Evolutionary conservation across 2,888 invertebrate species (phyloP).

Genomic region (Ophioninae sp.): DNA sequence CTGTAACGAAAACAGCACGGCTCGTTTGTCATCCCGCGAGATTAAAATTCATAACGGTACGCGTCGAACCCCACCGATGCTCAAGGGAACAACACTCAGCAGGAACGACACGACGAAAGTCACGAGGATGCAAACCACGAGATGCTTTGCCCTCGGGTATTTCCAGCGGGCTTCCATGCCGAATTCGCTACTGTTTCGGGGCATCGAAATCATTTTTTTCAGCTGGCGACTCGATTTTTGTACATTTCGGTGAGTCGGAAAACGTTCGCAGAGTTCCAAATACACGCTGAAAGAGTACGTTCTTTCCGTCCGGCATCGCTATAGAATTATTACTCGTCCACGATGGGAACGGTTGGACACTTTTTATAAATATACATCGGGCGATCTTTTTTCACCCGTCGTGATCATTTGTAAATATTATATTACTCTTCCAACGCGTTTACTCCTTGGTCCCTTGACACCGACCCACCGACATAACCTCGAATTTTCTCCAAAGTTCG

Average conservation of each 20-base stretch:
- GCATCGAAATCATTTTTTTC: background rate
- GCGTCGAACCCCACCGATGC: slow-evolving; percentile 73
- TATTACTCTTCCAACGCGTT: background rate
- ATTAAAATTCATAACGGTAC: background rate
- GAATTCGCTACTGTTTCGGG: background rate
- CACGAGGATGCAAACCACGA: slow-evolving; percentile 79
- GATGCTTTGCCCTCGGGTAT: slow-evolving; percentile 76
- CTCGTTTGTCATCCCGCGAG: background rate
- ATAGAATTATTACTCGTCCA: slow-evolving; percentile 17
- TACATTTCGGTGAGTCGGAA: background rate
- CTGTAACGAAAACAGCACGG: slow-evolving; percentile 51
- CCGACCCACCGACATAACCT: slow-evolving; percentile 46
- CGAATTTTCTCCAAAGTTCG: background rate
- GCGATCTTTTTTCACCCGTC: background rate
- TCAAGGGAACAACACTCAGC: slow-evolving; percentile 79
- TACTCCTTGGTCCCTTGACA: background rate
- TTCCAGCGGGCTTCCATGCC: slow-evolving; percentile 74
- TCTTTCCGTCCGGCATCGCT: slow-evolving; percentile 41
- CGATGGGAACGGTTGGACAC: background rate
- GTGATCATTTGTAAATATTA: background rate
- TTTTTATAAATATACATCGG: background rate
- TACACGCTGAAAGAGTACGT: slow-evolving; percentile 2
- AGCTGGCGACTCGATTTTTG: background rate
- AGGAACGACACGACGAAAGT: slow-evolving; percentile 80
- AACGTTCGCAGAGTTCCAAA: slow-evolving; percentile 11